Percentiles rank a stretch among this genome's conserved stretches.
Conservation (phyloP, 2,113 vertebrate species). For the Morone saxatilis region DNA sequence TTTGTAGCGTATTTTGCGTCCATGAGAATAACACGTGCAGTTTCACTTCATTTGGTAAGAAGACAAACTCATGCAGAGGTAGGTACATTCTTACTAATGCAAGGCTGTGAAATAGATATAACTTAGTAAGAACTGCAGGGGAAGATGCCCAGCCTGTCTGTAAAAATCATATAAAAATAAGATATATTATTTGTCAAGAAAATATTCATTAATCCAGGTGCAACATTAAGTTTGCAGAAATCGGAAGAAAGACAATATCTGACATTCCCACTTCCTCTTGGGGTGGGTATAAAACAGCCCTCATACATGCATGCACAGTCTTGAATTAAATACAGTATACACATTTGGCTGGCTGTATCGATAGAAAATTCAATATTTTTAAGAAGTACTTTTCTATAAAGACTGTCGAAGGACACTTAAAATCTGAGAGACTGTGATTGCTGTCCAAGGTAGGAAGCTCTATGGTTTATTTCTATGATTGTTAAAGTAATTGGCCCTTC, state of each 20-base stretch:
- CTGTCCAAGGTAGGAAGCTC: slow-evolving; percentile 50
- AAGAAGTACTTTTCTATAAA: neutral
- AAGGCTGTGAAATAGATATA: neutral
- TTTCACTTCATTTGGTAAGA: neutral
- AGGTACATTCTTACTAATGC: neutral
- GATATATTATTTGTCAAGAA: neutral
- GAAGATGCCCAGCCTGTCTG: neutral
- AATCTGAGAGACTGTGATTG: slow-evolving; percentile 3
- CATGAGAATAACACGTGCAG: neutral
- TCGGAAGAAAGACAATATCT: slow-evolving; percentile 3
- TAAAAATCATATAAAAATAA: neutral
- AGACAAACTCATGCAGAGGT: neutral
- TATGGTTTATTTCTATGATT: no score
- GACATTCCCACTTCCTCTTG: slow-evolving; percentile 63
- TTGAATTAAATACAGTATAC: neutral
- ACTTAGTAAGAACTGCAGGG: neutral
- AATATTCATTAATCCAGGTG: slow-evolving; percentile 25
- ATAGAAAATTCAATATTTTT: neutral
- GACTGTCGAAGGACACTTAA: slow-evolving; percentile 5
- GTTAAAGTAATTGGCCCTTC: no score
- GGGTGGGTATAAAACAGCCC: slow-evolving; percentile 28
- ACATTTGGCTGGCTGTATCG: neutral
- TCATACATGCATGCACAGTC: neutral
- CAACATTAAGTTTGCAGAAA: neutral
- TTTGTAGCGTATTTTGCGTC: neutral